Evolutionary conservation across 2,113 vertebrate genomes (phyloP).

Genomic region (Tauraco erythrolophus): DNA sequence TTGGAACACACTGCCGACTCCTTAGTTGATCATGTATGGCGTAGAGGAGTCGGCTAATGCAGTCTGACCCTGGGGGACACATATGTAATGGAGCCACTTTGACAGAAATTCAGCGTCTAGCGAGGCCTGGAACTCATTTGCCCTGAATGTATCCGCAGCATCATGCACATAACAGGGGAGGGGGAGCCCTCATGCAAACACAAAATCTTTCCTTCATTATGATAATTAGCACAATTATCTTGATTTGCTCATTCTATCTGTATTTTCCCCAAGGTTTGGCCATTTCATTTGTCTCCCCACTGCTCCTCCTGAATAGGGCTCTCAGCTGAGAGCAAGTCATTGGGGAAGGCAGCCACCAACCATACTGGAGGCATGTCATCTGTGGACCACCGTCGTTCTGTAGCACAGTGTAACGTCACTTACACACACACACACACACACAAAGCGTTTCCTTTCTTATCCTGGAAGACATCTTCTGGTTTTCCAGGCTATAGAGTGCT

Average conservation of each 20-base stretch:
- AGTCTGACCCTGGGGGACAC: constrained; percentile 76
- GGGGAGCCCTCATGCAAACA: constrained; percentile 46
- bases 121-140: constrained; percentile 68
- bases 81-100: constrained; percentile 76
- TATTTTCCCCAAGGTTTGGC: constrained; percentile 17
- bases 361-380: not conserved
- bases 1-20: constrained; percentile 49
- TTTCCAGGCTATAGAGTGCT: not conserved
- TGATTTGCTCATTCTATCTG: constrained; percentile 21
- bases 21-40: constrained; percentile 65
- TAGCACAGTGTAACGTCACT: too few species aligned
- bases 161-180: not conserved
- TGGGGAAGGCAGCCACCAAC: not conserved
- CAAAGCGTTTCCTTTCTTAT: not conserved
- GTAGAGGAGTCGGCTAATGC: constrained; percentile 71
- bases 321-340: not conserved
- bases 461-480: not conserved
- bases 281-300: not conserved
- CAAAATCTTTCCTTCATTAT: constrained; percentile 29
- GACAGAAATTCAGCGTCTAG: constrained; percentile 73
- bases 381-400: rapidly evolving
- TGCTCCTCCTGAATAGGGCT: not conserved
- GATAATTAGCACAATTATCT: constrained; percentile 46
- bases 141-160: constrained; percentile 22
- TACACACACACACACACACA: not conserved